phyloP scores from a whole-genome alignment of 2,888 invertebrate species.

The Petrolisthes manimaculis region DNA sequence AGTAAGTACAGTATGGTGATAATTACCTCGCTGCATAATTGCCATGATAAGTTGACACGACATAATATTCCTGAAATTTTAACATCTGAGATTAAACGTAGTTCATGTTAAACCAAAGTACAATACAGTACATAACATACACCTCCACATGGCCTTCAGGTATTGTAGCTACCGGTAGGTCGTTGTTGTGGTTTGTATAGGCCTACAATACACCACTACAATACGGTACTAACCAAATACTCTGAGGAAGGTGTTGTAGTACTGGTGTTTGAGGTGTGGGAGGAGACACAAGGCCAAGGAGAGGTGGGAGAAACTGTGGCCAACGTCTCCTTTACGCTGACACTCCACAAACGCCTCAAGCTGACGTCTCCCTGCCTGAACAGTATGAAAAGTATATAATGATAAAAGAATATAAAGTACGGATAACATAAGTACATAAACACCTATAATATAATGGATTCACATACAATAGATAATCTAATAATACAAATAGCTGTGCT shows the following conservation, averaged over 20 bases:
- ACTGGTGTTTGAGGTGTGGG: conserved; percentile 40
- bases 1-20: neutral
- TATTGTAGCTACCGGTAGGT: too few relatives aligned
- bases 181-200: too few relatives aligned
- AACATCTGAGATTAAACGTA: too few relatives aligned
- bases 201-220: too few relatives aligned
- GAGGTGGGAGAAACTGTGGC: conserved; percentile 41
- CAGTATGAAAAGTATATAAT: neutral
- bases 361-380: conserved; percentile 39
- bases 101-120: too few relatives aligned
- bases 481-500: neutral
- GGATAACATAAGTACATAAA: neutral
- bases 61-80: too few relatives aligned
- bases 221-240: conserved; percentile 40
- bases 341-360: conserved; percentile 37
- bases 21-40: neutral
- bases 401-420: too few relatives aligned
- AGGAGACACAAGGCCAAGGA: conserved; percentile 43
- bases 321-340: conserved; percentile 31
- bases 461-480: neutral
- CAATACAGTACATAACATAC: too few relatives aligned
- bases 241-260: conserved; percentile 41
- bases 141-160: too few relatives aligned
- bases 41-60: neutral
- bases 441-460: neutral